Evolutionary conservation across 1,140 invertebrate genomes (phyloP).

Genomic region (Musca domestica): DNA sequence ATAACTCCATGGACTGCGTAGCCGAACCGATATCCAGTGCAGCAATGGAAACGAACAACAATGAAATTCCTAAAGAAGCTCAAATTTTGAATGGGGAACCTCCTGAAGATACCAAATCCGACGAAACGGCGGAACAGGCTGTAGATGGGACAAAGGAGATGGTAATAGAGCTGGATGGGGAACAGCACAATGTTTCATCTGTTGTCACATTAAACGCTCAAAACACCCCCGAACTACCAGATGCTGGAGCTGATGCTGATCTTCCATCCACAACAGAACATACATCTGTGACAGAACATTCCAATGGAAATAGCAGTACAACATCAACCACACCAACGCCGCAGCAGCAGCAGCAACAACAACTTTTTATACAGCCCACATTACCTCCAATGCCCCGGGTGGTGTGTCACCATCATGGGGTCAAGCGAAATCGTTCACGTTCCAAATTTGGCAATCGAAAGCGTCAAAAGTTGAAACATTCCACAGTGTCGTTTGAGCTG

Average conservation of each 20-base stretch:
- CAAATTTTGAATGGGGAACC: too few relatives aligned
- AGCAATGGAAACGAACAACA: conserved; percentile 42
- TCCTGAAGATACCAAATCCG: too few relatives aligned
- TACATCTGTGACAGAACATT: not conserved
- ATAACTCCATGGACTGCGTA: too few relatives aligned
- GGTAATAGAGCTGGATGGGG: not conserved
- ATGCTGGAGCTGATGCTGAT: not conserved
- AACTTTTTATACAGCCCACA: conserved; percentile 25
- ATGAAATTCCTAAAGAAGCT: conserved; percentile 36
- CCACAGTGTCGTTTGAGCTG: conserved; percentile 42
- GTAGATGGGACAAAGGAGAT: not conserved
- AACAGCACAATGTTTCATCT: too few relatives aligned
- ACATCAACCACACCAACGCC: conserved; percentile 20
- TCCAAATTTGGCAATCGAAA: conserved; percentile 50
- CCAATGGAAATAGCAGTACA: too few relatives aligned
- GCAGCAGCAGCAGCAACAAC: conserved; percentile 22
- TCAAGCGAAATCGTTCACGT: conserved; percentile 43
- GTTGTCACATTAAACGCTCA: not conserved
- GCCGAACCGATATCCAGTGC: not conserved
- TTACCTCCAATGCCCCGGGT: conserved; percentile 26
- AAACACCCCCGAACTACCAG: conserved; percentile 30
- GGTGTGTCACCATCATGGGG: conserved; percentile 23
- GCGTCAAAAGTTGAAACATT: conserved; percentile 41
- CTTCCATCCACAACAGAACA: not conserved
- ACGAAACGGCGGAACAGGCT: not conserved